Conservation (phyloP, 2,113 vertebrate species). For the Helogale parvula region DNA sequence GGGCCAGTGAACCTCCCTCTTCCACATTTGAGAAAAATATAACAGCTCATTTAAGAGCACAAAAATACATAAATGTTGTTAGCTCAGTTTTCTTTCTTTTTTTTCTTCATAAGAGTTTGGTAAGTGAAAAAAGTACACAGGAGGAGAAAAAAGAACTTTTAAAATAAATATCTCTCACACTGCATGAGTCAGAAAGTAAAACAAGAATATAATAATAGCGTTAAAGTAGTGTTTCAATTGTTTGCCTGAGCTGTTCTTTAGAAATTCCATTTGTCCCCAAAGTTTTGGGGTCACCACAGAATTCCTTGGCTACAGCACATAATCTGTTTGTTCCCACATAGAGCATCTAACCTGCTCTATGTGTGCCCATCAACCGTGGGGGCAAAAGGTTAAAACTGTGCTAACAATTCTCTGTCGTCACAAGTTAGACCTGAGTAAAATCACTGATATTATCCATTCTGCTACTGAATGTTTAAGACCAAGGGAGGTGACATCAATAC, state of each 20-base stretch:
- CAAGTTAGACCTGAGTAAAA: neutral
- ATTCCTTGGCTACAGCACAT: neutral
- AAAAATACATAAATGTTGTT: neutral
- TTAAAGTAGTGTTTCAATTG: neutral
- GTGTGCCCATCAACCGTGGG: neutral
- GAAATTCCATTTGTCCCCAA: neutral
- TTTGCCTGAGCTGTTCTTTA: neutral
- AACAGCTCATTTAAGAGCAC: neutral
- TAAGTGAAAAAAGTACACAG: neutral
- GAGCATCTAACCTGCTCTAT: neutral
- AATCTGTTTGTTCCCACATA: neutral
- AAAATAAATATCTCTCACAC: neutral
- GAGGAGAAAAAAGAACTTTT: neutral
- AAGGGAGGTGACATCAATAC: neutral
- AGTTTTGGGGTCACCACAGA: neutral
- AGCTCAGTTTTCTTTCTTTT: neutral
- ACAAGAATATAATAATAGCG: neutral
- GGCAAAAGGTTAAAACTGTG: neutral
- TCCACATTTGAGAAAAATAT: neutral
- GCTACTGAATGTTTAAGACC: neutral
- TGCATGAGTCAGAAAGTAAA: neutral
- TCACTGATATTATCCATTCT: neutral
- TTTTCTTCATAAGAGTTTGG: neutral
- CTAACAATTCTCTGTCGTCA: neutral
- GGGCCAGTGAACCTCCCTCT: neutral